phyloP scores from a whole-genome alignment of 2,797 vertebrate species.

The Rhabdophis nuchalis region DNA sequence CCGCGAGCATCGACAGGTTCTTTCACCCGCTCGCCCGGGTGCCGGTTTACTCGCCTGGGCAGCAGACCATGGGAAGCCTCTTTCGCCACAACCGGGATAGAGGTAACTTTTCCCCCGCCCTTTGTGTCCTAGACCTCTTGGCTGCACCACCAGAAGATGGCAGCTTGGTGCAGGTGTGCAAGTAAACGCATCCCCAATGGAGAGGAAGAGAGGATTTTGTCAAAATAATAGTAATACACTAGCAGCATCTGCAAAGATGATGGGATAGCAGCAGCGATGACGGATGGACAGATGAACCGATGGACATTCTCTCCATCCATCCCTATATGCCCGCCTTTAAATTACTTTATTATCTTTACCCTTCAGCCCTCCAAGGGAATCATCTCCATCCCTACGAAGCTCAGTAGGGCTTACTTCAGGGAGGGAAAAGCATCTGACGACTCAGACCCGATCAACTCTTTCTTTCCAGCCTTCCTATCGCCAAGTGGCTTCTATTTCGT shows the following conservation, averaged over 20 bases:
- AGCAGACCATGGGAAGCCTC: slow-evolving; percentile 16
- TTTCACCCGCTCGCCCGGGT: slow-evolving; percentile 13
- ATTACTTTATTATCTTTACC: background rate
- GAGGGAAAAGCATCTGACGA: background rate
- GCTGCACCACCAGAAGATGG: slow-evolving; percentile 61
- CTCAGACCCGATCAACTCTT: background rate
- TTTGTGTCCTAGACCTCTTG: background rate
- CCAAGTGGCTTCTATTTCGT: background rate
- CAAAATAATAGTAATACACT: background rate
- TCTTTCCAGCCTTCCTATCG: background rate
- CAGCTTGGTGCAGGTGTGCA: slow-evolving; percentile 57
- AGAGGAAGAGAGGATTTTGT: slow-evolving; percentile 24
- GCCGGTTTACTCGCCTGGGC: background rate
- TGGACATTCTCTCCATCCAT: background rate
- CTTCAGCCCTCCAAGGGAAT: background rate
- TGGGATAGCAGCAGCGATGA: background rate
- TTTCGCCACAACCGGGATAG: background rate
- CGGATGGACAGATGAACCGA: background rate
- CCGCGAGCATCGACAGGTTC: background rate
- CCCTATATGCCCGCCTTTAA: too few relatives aligned
- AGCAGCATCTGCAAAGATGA: slow-evolving; percentile 44
- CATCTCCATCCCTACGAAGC: background rate
- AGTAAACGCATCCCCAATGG: slow-evolving; percentile 56
- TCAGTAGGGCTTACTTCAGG: background rate
- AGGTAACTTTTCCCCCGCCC: slow-evolving; percentile 59